phyloP scores from a whole-genome alignment of 2,888 invertebrate genomes.

The Eilema sororculum region DNA sequence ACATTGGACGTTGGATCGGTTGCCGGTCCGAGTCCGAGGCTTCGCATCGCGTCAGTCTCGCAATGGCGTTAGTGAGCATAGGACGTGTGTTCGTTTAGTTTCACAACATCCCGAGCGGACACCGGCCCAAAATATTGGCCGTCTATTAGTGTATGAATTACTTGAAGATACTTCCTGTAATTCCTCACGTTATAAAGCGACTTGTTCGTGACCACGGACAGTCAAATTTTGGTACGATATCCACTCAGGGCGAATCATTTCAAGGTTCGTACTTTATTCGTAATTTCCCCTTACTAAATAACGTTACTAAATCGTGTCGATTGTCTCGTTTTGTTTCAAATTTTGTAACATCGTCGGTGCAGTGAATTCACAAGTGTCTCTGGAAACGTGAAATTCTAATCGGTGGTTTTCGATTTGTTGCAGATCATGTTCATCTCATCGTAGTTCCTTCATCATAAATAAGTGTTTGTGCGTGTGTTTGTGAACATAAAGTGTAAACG shows the following conservation, averaged over 20 bases:
- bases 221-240: slow-evolving; percentile 88
- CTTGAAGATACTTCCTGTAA: slow-evolving; percentile 79
- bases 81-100: slow-evolving; percentile 84
- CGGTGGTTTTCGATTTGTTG: slow-evolving; percentile 72
- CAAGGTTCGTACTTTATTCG: slow-evolving; percentile 86
- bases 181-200: slow-evolving; percentile 74
- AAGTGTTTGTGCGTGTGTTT: slow-evolving; percentile 80
- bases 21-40: slow-evolving; percentile 82
- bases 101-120: slow-evolving; percentile 85
- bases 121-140: slow-evolving; percentile 88
- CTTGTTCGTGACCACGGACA: slow-evolving; percentile 80
- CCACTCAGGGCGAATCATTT: slow-evolving; percentile 86
- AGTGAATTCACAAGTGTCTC: slow-evolving; percentile 60
- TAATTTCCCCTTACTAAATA: slow-evolving; percentile 84
- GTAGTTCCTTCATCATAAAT: slow-evolving; percentile 81
- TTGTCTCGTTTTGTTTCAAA: slow-evolving; percentile 66
- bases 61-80: slow-evolving; percentile 84
- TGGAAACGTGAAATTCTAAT: slow-evolving; percentile 61
- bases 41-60: slow-evolving; percentile 82
- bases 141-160: slow-evolving; percentile 84
- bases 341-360: slow-evolving; percentile 72
- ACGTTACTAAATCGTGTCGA: slow-evolving; percentile 69
- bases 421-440: slow-evolving; percentile 87
- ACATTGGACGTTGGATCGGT: slow-evolving; percentile 86
- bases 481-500: slow-evolving; percentile 76